Evolutionary conservation across 2,888 invertebrate genomes (phyloP).

Genomic region (Ariolimax columbianus): DNA sequence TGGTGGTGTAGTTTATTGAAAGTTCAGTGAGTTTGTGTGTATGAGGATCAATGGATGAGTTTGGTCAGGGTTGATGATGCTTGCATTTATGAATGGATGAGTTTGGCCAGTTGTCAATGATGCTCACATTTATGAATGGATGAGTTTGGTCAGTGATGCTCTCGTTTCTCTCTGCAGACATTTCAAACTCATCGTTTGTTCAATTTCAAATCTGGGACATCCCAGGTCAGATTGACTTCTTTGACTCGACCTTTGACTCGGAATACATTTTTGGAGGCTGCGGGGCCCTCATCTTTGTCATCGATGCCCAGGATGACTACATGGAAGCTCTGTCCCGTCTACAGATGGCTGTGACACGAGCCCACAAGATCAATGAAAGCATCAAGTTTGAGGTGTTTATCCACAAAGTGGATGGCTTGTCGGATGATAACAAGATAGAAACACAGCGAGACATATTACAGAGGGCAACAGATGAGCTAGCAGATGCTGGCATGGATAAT

Average conservation of each 20-base stretch:
- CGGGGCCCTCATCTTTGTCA: conserved; percentile 98
- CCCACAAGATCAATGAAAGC: conserved; percentile 95
- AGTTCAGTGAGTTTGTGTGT: no score
- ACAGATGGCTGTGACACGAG: conserved; percentile 94
- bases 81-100: no score
- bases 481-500: conserved; percentile 86
- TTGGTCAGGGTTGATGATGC: no score
- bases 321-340: conserved; percentile 95
- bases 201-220: conserved; percentile 99
- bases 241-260: conserved; percentile 96
- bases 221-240: conserved; percentile 98
- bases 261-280: conserved; percentile 98
- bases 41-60: no score
- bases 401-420: conserved; percentile 99
- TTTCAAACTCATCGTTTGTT: conserved; percentile 97
- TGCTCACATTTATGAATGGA: no score
- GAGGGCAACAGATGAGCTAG: conserved; percentile 94
- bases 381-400: conserved; percentile 99
- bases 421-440: conserved; percentile 99
- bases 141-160: no score
- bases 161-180: conserved; percentile 82
- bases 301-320: conserved; percentile 99
- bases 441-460: conserved; percentile 99
- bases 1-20: no score
- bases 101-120: no score